phyloP scores from a whole-genome alignment of 92 coral and sea anemone species.

The Siderastrea radians region DNA sequence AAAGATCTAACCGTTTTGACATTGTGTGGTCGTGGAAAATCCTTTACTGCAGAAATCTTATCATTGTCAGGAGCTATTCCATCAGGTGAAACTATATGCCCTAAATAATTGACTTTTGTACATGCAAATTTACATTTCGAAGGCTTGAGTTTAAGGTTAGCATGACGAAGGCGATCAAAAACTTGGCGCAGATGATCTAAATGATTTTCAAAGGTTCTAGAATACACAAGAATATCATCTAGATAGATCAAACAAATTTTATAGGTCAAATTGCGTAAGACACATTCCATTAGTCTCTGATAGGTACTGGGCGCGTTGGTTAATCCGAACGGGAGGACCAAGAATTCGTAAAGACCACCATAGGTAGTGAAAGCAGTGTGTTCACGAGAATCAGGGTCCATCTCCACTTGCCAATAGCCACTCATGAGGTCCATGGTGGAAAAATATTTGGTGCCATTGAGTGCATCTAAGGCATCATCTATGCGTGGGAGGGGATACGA shows the following conservation, averaged over 20 bases:
- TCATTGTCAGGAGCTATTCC: constrained; percentile 72
- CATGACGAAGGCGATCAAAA: too few species aligned
- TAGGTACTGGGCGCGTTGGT: constrained; percentile 27
- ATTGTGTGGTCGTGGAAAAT: constrained; percentile 52
- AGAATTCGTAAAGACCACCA: constrained; percentile 45
- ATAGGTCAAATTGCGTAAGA: constrained; percentile 40
- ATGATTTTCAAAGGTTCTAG: too few species aligned
- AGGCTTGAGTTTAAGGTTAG: too few species aligned
- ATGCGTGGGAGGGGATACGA: constrained; percentile 58
- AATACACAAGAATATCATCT: constrained; percentile 12
- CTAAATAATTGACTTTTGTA: constrained; percentile 31
- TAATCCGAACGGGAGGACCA: constrained; percentile 45
- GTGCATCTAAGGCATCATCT: constrained; percentile 44
- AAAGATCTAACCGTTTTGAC: constrained; percentile 66
- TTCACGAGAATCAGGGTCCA: constrained; percentile 28
- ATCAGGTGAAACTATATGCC: constrained; percentile 57
- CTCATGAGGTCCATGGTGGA: constrained; percentile 28
- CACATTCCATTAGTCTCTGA: constrained; percentile 52
- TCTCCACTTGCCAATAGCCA: constrained; percentile 12
- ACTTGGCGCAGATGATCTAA: too few species aligned
- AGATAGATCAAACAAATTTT: constrained; percentile 35
- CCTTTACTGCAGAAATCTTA: constrained; percentile 59
- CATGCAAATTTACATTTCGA: too few species aligned
- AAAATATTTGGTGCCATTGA: constrained; percentile 39
- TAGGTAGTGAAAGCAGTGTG: constrained; percentile 50